Base-by-base conservation (phyloP, 2,113 vertebrate species). In the Plecotus auritus region DNA sequence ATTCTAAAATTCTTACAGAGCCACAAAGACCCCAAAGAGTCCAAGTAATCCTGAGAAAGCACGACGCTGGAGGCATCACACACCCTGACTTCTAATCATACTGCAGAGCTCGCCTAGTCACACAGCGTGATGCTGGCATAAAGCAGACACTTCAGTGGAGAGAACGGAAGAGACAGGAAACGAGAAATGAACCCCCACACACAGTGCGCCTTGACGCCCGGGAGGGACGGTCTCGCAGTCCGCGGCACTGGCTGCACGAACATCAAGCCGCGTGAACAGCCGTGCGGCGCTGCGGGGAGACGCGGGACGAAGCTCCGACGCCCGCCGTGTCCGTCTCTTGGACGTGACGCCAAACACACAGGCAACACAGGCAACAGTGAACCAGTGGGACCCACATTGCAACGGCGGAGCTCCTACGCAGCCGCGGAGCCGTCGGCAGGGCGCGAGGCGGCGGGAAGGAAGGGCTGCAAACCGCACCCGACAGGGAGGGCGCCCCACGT, bases 81-180 rank as follows among this genome's bases (percentile, higher is more conserved):
- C 12, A 7, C 22, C 40, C 40, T 18, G 9, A 26, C 23, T 45
- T 61, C 70, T 26, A 35, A 28, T 2, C 9, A 7, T 1, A n/a
- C 2, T 7, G 35, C 40, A 28, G 35, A 28, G n/a, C n/a, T n/a
- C n/a, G n/a, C n/a, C n/a, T n/a, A n/a, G n/a, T n/a, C n/a, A n/a
- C n/a, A n/a, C n/a, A n/a, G n/a, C n/a, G n/a, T n/a, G 16, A 23
- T 1, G 11, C 10, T 30, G 16, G 30, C 30, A 20, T 4, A 12
- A 14, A 26, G 12, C 40, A 35, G 54, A 35, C 40, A 18, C 6
- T 1, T 14, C 0, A 6, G 2, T 0, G 5, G 7, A 14, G 22
- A 10, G 37, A 32, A 59, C 20, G 12, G 10, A 22, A 49, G 49
- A 49, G 56, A 4, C 56, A 10, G 3, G 40, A 88, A 54, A 54